Evolutionary conservation across 2,797 vertebrate genomes (phyloP), one percentile per base, ranked within the genome.

Genomic region (Champsocephalus esox): DNA sequence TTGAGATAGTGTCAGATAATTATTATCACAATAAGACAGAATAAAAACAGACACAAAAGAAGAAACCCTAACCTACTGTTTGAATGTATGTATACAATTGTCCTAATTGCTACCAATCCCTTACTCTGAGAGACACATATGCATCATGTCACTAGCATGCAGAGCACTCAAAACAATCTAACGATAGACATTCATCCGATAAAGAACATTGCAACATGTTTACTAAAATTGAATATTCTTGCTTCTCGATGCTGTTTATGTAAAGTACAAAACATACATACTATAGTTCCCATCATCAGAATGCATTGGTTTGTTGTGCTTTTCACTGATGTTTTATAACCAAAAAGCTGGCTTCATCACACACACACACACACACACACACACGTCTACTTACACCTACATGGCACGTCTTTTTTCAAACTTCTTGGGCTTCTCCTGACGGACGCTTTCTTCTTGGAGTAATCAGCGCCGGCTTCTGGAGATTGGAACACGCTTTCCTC

Each of bases 371-470:
- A 51, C 24, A 0, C 19, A n/a, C 32, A 62, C 24, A 64, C 21
- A 67, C 17, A 56, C 24, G 58, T 2, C 8, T n/a, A 45, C 16
- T 32, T 60, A 50, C 52, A 78, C 75, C 56, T 75, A 89, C 83
- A 38, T 52, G 73, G 58, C 58, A 49, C 62, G 32, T 56, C 66
- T 44, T 75, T 69, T 61, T 21, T 77, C 21, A 1, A 38, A n/a
- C 61, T 75, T 49, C 70, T 61, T 43, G 62, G 58, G 32, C 76
- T 88, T 75, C 32, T 88, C 55, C 59, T 86, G 32, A 65, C 17
- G 46, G 79, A 60, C 17, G 46, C 43, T 81, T 85, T 91, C 65
- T 78, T 91, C 41, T 61, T 81, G 2, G 77, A 66, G 4, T 66
- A 79, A 51, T 66, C 41, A 16, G 45, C 3, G 49, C 48, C 72